phyloP scores from a whole-genome alignment of 2,113 vertebrate genomes.

The Poecile atricapillus region DNA sequence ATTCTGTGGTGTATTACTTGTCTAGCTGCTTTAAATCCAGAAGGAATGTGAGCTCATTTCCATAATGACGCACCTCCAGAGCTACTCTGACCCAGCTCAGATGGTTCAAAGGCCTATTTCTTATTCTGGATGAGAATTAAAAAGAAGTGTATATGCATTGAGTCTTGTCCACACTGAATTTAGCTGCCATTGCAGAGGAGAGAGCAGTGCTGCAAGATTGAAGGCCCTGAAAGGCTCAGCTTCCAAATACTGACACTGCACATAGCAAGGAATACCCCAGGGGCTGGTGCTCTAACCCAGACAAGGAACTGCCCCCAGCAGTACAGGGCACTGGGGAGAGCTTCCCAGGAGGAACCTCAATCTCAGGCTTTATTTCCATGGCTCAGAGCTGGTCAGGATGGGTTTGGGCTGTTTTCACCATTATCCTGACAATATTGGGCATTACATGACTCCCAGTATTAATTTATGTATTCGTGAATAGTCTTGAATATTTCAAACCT shows the following conservation, averaged over 20 bases:
- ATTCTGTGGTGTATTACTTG: not conserved
- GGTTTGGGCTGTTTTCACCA: not conserved
- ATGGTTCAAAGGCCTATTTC: not conserved
- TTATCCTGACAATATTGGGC: not conserved
- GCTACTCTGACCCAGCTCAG: not conserved
- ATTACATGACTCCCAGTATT: not conserved
- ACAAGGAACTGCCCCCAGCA: rapidly evolving
- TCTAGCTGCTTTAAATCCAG: not conserved
- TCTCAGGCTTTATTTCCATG: not conserved
- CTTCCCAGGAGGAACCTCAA: not conserved
- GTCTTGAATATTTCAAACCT: not conserved
- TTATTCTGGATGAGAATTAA: not conserved
- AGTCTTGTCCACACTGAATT: not conserved
- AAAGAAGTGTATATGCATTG: not conserved
- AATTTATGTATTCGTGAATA: not conserved
- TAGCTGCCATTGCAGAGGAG: not conserved
- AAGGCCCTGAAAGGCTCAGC: not conserved
- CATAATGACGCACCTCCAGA: not conserved
- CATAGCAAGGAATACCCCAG: not conserved
- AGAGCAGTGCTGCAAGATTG: not conserved
- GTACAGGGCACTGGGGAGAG: not conserved
- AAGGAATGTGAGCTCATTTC: not conserved
- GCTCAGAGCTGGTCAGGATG: not conserved
- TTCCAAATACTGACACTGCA: not conserved
- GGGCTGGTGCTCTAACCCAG: not conserved